phyloP scores from a whole-genome alignment of 2,113 vertebrate genomes.

The Pollimyrus isidori region DNA sequence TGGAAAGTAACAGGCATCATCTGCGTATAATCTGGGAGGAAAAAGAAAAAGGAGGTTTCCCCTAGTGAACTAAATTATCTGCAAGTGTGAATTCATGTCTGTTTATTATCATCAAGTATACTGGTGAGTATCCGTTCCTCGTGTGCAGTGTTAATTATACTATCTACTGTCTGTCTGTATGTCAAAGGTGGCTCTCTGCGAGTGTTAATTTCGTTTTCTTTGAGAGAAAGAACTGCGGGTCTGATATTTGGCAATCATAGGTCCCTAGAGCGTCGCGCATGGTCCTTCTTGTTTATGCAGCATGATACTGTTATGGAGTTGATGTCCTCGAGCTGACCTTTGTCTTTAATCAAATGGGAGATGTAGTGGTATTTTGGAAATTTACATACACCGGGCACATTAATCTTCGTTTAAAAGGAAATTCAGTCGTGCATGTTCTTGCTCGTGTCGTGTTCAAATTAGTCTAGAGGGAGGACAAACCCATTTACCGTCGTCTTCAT shows the following conservation, averaged over 20 bases:
- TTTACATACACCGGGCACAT: background rate
- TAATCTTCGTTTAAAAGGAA: background rate
- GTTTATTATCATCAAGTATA: conserved; percentile 49
- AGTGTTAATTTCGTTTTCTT: background rate
- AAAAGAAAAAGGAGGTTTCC: conserved; percentile 10
- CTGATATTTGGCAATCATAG: background rate
- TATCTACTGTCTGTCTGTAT: background rate
- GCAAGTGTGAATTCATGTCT: conserved; percentile 64
- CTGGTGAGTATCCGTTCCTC: conserved; percentile 49
- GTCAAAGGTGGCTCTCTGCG: background rate
- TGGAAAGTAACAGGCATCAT: conserved; percentile 23
- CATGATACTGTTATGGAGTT: background rate
- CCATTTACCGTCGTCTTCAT: background rate
- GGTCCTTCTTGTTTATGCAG: background rate
- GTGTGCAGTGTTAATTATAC: background rate
- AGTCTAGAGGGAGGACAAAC: background rate
- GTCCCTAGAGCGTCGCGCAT: background rate
- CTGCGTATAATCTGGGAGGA: background rate
- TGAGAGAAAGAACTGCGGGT: background rate
- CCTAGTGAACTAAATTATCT: conserved; percentile 33
- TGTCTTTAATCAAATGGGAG: background rate
- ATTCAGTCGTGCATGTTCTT: background rate
- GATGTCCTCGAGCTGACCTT: conserved; percentile 11
- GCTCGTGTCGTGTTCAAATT: background rate
- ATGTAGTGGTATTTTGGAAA: background rate